Conservation (phyloP, 2,797 vertebrate genomes). For the Carcharodon carcharias region DNA sequence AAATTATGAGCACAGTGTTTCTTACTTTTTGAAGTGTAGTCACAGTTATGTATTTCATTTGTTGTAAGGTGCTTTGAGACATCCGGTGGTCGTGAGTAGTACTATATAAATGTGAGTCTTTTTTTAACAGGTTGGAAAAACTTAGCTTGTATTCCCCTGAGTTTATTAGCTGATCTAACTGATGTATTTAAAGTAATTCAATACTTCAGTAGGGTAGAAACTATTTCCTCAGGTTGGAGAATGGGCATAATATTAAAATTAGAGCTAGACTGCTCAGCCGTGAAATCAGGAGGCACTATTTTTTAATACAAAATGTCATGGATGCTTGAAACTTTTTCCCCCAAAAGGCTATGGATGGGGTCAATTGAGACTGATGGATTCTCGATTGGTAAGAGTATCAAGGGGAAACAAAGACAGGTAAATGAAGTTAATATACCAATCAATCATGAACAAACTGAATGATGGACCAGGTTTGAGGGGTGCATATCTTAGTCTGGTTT, state of each 20-base stretch:
- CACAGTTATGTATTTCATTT: not conserved
- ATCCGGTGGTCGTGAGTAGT: not conserved
- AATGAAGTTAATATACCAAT: no score
- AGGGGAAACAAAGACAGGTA: no score
- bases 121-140: not conserved
- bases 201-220: not conserved
- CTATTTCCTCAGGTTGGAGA: not conserved
- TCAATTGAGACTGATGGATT: no score
- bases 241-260: not conserved
- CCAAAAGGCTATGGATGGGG: no score
- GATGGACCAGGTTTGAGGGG: no score
- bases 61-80: not conserved
- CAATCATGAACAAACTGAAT: no score
- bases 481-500: no score
- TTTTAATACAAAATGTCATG: not conserved
- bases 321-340: no score
- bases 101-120: not conserved
- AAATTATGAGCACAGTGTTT: not conserved
- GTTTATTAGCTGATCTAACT: not conserved
- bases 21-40: no score
- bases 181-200: not conserved
- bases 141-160: not conserved
- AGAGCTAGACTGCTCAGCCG: not conserved
- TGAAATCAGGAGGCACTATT: not conserved
- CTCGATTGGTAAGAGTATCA: no score